Conservation (phyloP, 2,113 vertebrate species). For the Lipotes vexillifer region DNA sequence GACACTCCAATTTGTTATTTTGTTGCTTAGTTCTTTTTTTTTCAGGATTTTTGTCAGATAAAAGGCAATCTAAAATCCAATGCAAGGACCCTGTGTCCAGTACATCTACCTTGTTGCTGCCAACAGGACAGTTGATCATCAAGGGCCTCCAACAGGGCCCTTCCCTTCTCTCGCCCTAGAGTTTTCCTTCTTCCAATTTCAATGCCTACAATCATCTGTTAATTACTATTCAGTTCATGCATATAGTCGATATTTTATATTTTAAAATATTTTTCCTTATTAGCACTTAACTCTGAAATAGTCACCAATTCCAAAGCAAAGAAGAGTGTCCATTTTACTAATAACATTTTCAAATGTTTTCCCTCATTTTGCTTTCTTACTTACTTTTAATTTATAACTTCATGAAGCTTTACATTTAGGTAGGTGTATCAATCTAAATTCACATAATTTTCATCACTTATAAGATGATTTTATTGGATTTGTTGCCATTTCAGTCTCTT, state of each 20-base stretch:
- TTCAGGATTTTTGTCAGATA: neutral
- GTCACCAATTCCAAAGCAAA: neutral
- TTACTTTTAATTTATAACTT: neutral
- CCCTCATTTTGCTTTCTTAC: neutral
- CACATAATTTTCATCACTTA: neutral
- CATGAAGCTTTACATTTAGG: neutral
- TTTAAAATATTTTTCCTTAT: neutral
- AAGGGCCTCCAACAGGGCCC: rapidly evolving
- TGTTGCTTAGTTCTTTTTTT: neutral
- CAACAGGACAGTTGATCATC: neutral
- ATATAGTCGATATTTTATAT: neutral
- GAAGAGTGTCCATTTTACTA: neutral
- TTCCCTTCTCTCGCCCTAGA: neutral
- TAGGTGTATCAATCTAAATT: neutral
- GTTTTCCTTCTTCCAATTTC: neutral
- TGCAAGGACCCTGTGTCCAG: neutral
- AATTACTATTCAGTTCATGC: neutral
- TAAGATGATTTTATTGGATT: neutral
- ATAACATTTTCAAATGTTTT: neutral
- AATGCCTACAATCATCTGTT: neutral
- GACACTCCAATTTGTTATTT: neutral
- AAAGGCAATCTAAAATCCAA: neutral
- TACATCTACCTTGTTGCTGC: rapidly evolving
- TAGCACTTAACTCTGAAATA: neutral
- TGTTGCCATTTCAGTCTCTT: neutral